Evolutionary conservation across 2,797 vertebrate genomes (phyloP), one percentile per base, ranked within the genome.

Genomic region (Crypturellus tataupa): DNA sequence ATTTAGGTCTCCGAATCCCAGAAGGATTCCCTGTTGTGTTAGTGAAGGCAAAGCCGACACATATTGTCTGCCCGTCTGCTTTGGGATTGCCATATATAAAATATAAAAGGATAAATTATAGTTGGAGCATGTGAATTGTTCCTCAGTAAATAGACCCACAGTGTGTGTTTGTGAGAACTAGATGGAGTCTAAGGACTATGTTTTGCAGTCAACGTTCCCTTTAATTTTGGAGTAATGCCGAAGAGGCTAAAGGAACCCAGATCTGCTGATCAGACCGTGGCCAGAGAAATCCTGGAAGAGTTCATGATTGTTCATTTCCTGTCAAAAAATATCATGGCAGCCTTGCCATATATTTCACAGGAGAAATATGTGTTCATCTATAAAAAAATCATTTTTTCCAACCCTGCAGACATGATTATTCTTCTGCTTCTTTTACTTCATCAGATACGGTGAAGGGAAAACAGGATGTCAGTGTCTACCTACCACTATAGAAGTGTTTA

Each of bases 211-310:
- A 42, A n/a, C 80, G 49, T 23, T 77, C 71, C 40, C 23, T 69
- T 86, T 64, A 46, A 51, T 77, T 83, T 55, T 90, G 86, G 44
- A 85, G 12, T 17, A 47, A 1, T 24, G 42, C 81, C 9, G 0
- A 80, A 82, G 64, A 79, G 55, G 70, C 40, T 81, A 59, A 95
- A 87, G 67, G 46, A 73, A 69, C 67, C 9, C 77, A 69, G 67
- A 86, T 86, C 67, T 86, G 70, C 51, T 63, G 51, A 82, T 87
- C 80, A 85, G 56, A 90, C 86, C 47, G 47, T 56, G 56, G 37
- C 64, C 78, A 96, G 75, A 79, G 83, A 44, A 29, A 31, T 78
- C 29, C 47, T 89, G 85, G 62, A 92, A 78, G 80, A 92, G 78
- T 11, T 5, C 29, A 12, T 89, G 80, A 56, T 77, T 83, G 37